A percentile compares a stretch with the other conserved stretches of the same genome.
phyloP scores from a whole-genome alignment of 2,113 vertebrate species.

The Cyprinodon variegatus region DNA sequence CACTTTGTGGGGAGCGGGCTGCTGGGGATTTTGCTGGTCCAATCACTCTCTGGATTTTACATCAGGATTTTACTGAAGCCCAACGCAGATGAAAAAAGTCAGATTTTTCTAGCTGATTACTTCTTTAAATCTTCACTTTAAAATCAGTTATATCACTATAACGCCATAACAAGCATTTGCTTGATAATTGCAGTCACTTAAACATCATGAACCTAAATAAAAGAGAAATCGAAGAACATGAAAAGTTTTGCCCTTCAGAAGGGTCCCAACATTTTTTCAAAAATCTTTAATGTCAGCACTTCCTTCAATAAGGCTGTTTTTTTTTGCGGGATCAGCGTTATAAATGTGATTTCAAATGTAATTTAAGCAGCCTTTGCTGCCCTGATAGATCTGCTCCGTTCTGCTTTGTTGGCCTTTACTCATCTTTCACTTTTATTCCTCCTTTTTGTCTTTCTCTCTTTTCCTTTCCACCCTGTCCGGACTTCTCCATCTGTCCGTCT shows the following conservation, averaged over 20 bases:
- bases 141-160: background rate
- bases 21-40: no score
- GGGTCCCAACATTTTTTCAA: background rate
- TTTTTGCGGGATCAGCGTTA: conserved; percentile 11
- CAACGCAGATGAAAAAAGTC: no score
- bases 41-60: no score
- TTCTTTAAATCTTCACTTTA: background rate
- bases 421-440: conserved; percentile 43
- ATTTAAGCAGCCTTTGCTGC: conserved; percentile 29
- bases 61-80: no score
- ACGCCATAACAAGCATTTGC: background rate
- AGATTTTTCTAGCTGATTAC: no score
- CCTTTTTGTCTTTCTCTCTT: conserved; percentile 12
- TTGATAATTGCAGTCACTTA: background rate
- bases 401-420: conserved; percentile 51
- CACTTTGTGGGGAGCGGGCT: no score
- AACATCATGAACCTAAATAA: background rate
- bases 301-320: background rate
- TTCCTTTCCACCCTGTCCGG: conserved; percentile 1
- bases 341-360: conserved; percentile 38
- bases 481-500: conserved; percentile 29
- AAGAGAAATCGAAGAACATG: background rate
- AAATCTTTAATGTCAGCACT: conserved; percentile 1
- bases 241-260: background rate
- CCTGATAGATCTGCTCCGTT: conserved; percentile 16